Conservation (phyloP, 2,797 vertebrate genomes). For the Catamblyrhynchus diadema region DNA sequence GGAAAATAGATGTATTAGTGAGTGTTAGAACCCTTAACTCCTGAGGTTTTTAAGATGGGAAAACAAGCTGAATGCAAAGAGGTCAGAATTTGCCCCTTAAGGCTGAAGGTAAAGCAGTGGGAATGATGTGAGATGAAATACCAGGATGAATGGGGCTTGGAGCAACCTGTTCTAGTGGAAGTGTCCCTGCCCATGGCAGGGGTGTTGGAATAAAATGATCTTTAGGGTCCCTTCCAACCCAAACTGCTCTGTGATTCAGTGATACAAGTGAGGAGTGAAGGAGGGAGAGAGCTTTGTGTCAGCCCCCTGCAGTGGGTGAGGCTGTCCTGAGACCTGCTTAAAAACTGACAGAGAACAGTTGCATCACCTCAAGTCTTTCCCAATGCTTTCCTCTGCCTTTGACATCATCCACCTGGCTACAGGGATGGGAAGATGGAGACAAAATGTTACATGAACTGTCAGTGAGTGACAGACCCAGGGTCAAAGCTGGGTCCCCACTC, state of each 20-base stretch:
- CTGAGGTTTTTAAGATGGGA: not conserved
- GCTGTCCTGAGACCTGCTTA: not conserved
- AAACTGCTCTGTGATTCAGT: not conserved
- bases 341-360: not conserved
- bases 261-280: not conserved
- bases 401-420: not conserved
- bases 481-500: not conserved
- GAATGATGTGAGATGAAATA: not conserved
- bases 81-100: not conserved
- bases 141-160: not conserved
- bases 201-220: not conserved
- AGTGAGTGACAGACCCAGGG: fast-evolving
- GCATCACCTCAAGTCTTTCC: not conserved
- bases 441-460: not conserved
- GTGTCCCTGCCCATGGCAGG: not conserved
- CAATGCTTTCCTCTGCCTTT: not conserved
- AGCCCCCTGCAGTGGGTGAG: not conserved
- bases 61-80: not conserved
- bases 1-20: not conserved
- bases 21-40: not conserved
- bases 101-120: not conserved
- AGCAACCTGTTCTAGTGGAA: not conserved
- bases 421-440: not conserved
- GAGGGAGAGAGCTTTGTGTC: not conserved
- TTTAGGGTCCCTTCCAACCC: not conserved